Conservation (phyloP, 37 sponge, comb jelly and placozoan species). For the Crambe crambe region DNA sequence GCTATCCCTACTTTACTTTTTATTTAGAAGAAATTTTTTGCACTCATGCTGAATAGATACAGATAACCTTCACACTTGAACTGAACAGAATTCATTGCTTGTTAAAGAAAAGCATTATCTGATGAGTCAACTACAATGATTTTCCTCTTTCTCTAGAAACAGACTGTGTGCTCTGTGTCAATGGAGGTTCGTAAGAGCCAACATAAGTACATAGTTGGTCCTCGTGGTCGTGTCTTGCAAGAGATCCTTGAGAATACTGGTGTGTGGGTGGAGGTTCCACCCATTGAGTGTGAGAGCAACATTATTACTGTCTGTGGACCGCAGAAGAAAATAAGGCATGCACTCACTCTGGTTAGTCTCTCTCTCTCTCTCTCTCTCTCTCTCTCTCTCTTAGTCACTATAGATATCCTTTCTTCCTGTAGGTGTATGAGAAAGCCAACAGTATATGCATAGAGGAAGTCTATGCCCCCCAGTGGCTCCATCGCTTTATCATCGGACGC, state of each 20-base stretch:
- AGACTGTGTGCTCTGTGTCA: slow-evolving; percentile 58
- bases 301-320: slow-evolving; percentile 90
- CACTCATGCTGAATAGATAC: too few relatives aligned
- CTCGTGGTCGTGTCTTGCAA: slow-evolving; percentile 65
- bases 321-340: slow-evolving; percentile 81
- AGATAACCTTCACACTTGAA: too few relatives aligned
- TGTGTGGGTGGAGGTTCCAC: slow-evolving; percentile 90
- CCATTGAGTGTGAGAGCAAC: slow-evolving; percentile 39
- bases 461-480: slow-evolving; percentile 81
- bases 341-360: slow-evolving; percentile 69
- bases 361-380: slow-evolving; percentile 12
- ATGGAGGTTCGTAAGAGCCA: slow-evolving; percentile 90
- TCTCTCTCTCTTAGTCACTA: background rate
- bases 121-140: too few relatives aligned
- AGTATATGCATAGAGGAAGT: slow-evolving; percentile 72
- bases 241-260: slow-evolving; percentile 65
- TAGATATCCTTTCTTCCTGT: background rate
- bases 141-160: slow-evolving; percentile 36
- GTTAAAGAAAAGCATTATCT: too few relatives aligned
- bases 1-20: too few relatives aligned
- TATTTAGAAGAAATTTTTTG: too few relatives aligned
- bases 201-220: slow-evolving; percentile 92
- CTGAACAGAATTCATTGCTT: too few relatives aligned
- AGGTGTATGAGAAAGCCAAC: slow-evolving; percentile 76
- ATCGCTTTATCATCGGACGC: slow-evolving; percentile 91